Conservation (phyloP, 2,888 invertebrate genomes). For the Sussaba pulchella region DNA sequence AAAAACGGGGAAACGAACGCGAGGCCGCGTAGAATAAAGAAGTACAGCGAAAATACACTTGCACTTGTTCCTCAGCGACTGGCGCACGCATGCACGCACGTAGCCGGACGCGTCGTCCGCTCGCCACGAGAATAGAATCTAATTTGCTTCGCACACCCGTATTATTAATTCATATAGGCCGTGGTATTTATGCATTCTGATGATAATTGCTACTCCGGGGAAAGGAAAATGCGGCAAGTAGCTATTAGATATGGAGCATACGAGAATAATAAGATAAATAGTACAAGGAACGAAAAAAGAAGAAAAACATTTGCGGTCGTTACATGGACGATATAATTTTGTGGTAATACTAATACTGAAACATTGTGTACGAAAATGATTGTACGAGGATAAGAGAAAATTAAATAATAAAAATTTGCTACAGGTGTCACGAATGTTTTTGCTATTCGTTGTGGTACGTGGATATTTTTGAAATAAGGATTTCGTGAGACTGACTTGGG, state of each 20-base stretch:
- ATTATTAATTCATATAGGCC: constrained; percentile 58
- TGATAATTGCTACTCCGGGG: constrained; percentile 59
- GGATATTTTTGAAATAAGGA: too few species aligned
- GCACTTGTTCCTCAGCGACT: constrained; percentile 45
- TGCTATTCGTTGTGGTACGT: too few species aligned
- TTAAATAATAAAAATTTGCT: neutral
- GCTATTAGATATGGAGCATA: constrained; percentile 54
- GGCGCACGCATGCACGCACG: constrained; percentile 62
- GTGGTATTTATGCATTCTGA: constrained; percentile 61
- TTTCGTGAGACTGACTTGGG: too few species aligned
- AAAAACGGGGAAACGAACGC: constrained; percentile 21
- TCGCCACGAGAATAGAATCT: constrained; percentile 66
- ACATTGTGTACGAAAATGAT: neutral
- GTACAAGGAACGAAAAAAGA: neutral
- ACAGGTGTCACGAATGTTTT: too few species aligned
- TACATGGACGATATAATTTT: constrained; percentile 45
- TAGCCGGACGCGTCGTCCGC: constrained; percentile 65
- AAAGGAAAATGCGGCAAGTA: constrained; percentile 42
- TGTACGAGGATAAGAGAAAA: neutral
- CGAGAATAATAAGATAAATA: constrained; percentile 55
- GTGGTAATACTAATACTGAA: neutral
- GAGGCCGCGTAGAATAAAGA: constrained; percentile 34
- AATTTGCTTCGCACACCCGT: constrained; percentile 63
- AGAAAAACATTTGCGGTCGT: constrained; percentile 28
- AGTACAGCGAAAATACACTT: constrained; percentile 10